phyloP scores from a whole-genome alignment of 2,113 vertebrate species.

The Mionectes macconnelli region DNA sequence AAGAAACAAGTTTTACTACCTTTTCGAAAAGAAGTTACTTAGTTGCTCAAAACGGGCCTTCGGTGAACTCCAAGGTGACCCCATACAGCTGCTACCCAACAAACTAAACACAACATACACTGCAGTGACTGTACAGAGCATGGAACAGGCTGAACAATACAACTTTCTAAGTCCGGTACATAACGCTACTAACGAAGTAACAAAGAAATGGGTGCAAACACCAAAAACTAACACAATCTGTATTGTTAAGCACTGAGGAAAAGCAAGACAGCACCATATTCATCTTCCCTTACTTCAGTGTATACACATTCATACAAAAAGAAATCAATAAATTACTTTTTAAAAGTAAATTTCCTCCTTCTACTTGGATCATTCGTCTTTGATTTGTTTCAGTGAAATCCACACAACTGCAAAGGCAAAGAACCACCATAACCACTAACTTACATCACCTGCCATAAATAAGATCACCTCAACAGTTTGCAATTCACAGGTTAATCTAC shows the following conservation, averaged over 20 bases:
- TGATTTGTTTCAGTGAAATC: neutral
- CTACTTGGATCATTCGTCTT: neutral
- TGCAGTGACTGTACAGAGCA: neutral
- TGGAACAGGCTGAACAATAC: accelerated
- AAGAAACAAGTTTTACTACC: neutral
- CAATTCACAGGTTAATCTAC: neutral
- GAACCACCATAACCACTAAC: neutral
- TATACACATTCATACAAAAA: neutral
- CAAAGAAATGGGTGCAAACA: accelerated
- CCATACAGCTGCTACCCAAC: neutral
- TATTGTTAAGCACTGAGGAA: neutral
- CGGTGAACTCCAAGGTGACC: neutral
- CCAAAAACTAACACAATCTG: neutral
- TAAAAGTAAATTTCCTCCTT: neutral
- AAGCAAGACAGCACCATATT: neutral
- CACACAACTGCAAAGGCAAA: neutral
- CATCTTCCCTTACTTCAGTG: neutral
- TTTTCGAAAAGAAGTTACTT: neutral
- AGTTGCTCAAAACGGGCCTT: neutral
- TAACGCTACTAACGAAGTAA: neutral
- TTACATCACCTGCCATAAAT: neutral
- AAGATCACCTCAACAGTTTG: slow-evolving; percentile 1
- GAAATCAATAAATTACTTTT: neutral
- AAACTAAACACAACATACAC: neutral
- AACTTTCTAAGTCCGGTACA: neutral